phyloP scores from a whole-genome alignment of 92 coral and sea anemone species.

The Isaurus tuberculatus region DNA sequence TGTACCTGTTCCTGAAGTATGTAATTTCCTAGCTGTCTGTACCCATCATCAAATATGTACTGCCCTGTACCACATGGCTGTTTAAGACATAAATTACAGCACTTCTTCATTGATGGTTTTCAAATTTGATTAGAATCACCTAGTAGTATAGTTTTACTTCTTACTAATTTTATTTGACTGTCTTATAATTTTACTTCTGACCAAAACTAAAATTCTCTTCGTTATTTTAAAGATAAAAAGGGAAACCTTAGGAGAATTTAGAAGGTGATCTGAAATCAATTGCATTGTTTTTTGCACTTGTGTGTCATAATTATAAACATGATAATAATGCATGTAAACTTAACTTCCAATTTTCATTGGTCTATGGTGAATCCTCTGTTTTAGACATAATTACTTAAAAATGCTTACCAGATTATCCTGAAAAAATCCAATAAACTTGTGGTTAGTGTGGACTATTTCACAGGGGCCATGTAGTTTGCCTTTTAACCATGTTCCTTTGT shows the following conservation, averaged over 20 bases:
- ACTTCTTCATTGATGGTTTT: not conserved
- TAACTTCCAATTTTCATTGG: not conserved
- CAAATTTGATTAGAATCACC: not conserved
- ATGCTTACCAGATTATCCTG: constrained; percentile 65
- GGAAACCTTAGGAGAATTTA: no score
- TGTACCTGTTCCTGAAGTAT: constrained; percentile 65
- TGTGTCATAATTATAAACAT: no score
- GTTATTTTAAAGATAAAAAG: no score
- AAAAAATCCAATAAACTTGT: constrained; percentile 69
- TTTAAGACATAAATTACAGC: not conserved
- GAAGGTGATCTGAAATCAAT: no score
- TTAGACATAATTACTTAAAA: not conserved
- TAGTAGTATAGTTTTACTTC: not conserved
- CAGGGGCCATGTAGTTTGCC: constrained; percentile 71
- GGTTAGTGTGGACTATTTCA: constrained; percentile 63
- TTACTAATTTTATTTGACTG: no score
- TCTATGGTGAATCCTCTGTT: not conserved
- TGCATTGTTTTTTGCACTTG: no score
- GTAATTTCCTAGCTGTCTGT: constrained; percentile 73
- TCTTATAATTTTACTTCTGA: no score
- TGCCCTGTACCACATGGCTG: constrained; percentile 78
- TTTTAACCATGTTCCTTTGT: constrained; percentile 76
- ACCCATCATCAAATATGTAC: constrained; percentile 77
- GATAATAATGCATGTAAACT: not conserved
- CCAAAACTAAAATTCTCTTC: no score